Evolutionary conservation across 1,140 invertebrate species (phyloP).

Genomic region (Drosophila guanche): DNA sequence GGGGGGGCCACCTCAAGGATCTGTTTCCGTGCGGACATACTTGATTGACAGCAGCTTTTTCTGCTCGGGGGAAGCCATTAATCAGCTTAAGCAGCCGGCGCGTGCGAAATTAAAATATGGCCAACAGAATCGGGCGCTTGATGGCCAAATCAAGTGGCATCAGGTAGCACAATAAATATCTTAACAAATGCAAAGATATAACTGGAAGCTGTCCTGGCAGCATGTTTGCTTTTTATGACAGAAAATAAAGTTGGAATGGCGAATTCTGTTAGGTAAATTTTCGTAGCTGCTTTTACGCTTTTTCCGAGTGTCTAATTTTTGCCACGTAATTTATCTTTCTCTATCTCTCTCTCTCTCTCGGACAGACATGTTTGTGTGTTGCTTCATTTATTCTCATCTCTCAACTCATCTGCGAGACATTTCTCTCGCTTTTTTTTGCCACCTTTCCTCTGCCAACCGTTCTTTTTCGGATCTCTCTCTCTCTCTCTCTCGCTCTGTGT

Average conservation of each 20-base stretch:
- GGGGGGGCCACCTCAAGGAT: neutral
- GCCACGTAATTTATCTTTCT: constrained; percentile 45
- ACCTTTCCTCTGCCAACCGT: too few relatives aligned
- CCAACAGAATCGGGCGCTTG: neutral
- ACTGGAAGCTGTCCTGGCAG: too few relatives aligned
- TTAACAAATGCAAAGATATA: too few relatives aligned
- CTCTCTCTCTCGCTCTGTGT: neutral
- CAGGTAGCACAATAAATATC: constrained; percentile 17
- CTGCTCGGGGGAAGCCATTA: constrained; percentile 59
- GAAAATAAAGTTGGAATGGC: too few relatives aligned
- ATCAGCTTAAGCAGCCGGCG: constrained; percentile 67
- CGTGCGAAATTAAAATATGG: constrained; percentile 66
- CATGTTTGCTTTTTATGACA: too few relatives aligned
- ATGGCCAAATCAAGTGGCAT: constrained; percentile 47
- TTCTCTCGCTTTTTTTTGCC: constrained; percentile 26
- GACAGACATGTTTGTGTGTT: constrained; percentile 16
- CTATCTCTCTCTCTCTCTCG: neutral
- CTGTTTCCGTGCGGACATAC: constrained; percentile 21
- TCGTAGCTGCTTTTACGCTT: constrained; percentile 9
- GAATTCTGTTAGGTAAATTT: constrained; percentile 16
- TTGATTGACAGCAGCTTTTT: constrained; percentile 61
- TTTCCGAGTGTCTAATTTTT: constrained; percentile 12
- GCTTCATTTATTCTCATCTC: constrained; percentile 43
- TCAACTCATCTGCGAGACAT: constrained; percentile 10
- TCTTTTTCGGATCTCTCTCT: neutral